A percentile compares a stretch with the other conserved stretches of the same genome.
phyloP scores from a whole-genome alignment of 2,113 vertebrate species.

The Enhydra lutris region DNA sequence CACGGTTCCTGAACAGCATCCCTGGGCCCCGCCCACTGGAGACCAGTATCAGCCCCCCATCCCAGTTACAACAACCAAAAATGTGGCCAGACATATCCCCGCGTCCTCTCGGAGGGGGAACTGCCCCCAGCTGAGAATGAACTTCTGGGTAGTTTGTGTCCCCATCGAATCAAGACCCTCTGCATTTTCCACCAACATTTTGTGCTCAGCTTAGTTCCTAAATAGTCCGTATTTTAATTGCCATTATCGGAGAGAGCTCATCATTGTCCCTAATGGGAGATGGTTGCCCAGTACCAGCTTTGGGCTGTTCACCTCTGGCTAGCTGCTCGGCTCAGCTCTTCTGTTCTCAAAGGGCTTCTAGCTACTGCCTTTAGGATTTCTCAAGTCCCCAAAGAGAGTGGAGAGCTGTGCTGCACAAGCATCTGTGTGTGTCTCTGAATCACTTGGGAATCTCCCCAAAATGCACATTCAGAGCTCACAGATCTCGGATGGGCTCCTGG shows the following conservation, averaged over 20 bases:
- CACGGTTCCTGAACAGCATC: background rate
- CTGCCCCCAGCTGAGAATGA: background rate
- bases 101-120: background rate
- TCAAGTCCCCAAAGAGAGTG: rapidly evolving
- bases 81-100: rapidly evolving
- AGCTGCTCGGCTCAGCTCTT: background rate
- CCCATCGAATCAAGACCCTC: background rate
- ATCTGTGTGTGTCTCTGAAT: rapidly evolving
- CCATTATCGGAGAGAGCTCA: rapidly evolving
- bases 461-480: background rate
- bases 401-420: background rate
- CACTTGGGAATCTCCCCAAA: background rate
- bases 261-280: rapidly evolving
- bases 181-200: background rate
- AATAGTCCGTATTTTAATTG: rapidly evolving
- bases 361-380: background rate
- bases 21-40: background rate
- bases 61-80: background rate
- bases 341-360: background rate
- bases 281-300: rapidly evolving
- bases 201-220: background rate
- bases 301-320: too few species aligned
- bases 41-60: background rate
- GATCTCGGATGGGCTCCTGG: background rate
- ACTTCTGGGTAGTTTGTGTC: background rate